A percentile compares a stretch with the other conserved stretches of the same genome.
Conservation (phyloP, 2,113 vertebrate genomes). For the Columba janthina region DNA sequence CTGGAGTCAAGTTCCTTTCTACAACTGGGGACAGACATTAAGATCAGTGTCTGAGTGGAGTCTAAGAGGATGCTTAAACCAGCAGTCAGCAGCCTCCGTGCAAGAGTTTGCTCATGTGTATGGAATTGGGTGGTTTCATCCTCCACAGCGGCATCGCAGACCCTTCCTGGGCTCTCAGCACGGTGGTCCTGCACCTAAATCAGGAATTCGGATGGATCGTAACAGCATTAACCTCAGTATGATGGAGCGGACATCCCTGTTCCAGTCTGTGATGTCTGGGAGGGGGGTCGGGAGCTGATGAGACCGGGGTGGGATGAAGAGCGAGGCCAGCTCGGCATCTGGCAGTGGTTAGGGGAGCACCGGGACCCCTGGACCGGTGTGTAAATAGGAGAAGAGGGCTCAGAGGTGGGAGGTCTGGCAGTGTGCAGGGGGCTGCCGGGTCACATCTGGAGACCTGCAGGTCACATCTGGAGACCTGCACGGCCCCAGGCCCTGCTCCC, state of each 20-base stretch:
- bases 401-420: conserved; percentile 50
- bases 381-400: conserved; percentile 49
- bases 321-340: not conserved
- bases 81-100: rapidly evolving
- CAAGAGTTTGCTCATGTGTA: rapidly evolving
- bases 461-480: not conserved
- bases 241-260: not conserved
- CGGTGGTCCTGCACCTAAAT: not conserved
- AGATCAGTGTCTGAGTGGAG: rapidly evolving
- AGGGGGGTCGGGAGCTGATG: not conserved
- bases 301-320: not conserved
- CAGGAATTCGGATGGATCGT: rapidly evolving
- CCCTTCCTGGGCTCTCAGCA: rapidly evolving
- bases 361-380: not conserved
- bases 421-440: not conserved
- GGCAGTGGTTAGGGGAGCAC: conserved; percentile 40
- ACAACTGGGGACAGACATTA: not conserved
- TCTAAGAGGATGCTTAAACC: not conserved
- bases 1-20: not conserved
- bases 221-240: not conserved
- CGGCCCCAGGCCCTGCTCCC: not conserved
- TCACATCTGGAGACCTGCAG: conserved; percentile 51
- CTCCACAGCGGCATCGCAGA: rapidly evolving
- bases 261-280: not conserved
- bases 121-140: not conserved